Evolutionary conservation across 2,888 invertebrate species (phyloP).

Genomic region (Creontiades dilutus): DNA sequence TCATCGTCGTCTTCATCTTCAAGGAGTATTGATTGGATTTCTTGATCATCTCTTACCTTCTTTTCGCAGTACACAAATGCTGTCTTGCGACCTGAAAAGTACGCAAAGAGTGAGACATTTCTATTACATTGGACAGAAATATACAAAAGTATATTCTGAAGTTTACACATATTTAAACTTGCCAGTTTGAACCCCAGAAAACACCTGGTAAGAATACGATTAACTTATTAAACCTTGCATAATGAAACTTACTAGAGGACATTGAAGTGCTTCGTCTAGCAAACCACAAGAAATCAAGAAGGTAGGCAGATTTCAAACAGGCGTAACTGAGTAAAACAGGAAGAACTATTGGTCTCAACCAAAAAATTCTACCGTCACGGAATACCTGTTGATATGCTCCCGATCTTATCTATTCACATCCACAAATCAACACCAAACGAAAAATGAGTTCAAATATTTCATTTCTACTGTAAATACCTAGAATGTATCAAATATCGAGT

Average conservation of each 20-base stretch:
- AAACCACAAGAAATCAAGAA: no score
- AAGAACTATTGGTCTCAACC: background rate
- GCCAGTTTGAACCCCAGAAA: no score
- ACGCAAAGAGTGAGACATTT: background rate
- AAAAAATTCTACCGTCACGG: background rate
- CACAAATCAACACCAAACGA: background rate
- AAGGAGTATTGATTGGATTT: constrained; percentile 45
- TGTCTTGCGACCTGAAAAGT: constrained; percentile 16
- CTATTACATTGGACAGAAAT: background rate
- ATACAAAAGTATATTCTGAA: no score
- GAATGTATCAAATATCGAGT: no score
- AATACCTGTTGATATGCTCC: background rate
- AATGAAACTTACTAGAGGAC: background rate
- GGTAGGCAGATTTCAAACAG: no score
- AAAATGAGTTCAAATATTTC: background rate
- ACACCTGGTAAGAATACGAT: background rate
- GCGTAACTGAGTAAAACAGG: background rate
- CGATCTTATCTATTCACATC: background rate
- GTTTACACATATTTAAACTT: no score
- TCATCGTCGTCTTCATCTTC: constrained; percentile 17
- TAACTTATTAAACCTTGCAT: background rate
- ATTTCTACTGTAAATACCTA: background rate
- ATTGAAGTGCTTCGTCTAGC: background rate
- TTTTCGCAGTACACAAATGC: constrained; percentile 32
- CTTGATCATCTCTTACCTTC: constrained; percentile 34